Conservation (phyloP, 2,113 vertebrate genomes). For the Aptenodytes patagonicus region DNA sequence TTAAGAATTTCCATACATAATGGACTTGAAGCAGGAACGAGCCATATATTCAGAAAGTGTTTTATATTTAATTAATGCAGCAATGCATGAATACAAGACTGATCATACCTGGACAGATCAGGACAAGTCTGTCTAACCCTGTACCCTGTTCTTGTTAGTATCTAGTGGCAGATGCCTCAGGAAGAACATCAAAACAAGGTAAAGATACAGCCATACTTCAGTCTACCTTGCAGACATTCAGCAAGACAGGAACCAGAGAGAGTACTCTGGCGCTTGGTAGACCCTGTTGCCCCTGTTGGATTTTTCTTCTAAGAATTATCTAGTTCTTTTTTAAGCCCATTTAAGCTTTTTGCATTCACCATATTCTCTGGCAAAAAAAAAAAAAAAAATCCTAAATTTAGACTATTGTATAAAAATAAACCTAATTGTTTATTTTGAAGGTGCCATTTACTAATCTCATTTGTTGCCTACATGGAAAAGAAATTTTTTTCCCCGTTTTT, state of each 20-base stretch:
- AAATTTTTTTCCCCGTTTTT: fast-evolving
- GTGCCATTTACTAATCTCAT: not conserved
- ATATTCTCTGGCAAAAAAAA: not conserved
- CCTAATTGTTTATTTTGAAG: not conserved
- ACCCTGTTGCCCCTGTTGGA: not conserved
- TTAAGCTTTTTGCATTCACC: not conserved
- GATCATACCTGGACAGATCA: not conserved
- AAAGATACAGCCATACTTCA: not conserved
- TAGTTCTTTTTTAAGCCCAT: not conserved
- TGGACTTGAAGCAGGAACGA: not conserved
- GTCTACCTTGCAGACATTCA: not conserved
- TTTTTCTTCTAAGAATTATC: not conserved
- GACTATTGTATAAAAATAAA: not conserved
- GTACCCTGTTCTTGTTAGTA: not conserved
- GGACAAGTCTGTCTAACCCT: not conserved
- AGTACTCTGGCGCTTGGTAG: not conserved
- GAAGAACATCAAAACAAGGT: not conserved
- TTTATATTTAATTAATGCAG: not conserved
- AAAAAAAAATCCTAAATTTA: not conserved
- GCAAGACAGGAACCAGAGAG: not conserved
- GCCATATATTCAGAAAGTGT: not conserved
- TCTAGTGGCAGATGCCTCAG: not conserved
- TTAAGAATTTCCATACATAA: not conserved
- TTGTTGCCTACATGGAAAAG: not conserved
- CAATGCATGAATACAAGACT: not conserved